Evolutionary conservation across 2,888 invertebrate species (phyloP).

Genomic region (Cephus pygmeus): DNA sequence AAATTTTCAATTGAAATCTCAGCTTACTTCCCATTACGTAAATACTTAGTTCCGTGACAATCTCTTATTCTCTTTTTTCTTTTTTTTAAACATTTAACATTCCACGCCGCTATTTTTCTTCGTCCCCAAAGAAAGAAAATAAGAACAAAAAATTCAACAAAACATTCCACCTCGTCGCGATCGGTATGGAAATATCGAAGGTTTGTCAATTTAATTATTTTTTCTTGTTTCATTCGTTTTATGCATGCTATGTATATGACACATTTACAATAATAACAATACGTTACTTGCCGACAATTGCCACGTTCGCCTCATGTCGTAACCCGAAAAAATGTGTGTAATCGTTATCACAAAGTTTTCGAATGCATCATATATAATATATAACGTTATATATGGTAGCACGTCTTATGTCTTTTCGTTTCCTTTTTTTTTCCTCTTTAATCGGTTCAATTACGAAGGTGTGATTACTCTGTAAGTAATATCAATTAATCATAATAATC

Average conservation of each 20-base stretch:
- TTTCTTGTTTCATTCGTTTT: constrained; percentile 20
- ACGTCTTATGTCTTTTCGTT: constrained; percentile 11
- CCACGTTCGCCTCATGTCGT: constrained; percentile 28
- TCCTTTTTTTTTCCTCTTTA: background rate
- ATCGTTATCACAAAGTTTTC: constrained; percentile 28
- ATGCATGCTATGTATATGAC: constrained; percentile 56
- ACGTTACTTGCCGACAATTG: constrained; percentile 50
- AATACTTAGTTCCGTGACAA: constrained; percentile 23
- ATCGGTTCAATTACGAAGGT: constrained; percentile 12
- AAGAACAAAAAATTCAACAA: constrained; percentile 15
- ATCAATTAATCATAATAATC: constrained; percentile 23
- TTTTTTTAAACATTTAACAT: constrained; percentile 18
- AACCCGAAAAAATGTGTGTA: constrained; percentile 27
- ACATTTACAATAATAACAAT: constrained; percentile 63
- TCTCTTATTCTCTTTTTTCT: constrained; percentile 24
- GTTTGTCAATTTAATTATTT: constrained; percentile 44
- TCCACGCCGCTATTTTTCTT: constrained; percentile 25
- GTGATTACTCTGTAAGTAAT: constrained; percentile 17
- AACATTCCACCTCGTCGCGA: constrained; percentile 56
- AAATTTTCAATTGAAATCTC: background rate
- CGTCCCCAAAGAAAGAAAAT: constrained; percentile 5
- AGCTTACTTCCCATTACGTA: background rate
- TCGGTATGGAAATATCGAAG: constrained; percentile 64
- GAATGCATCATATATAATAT: constrained; percentile 30
- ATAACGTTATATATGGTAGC: constrained; percentile 20